phyloP scores from a whole-genome alignment of 2,888 invertebrate species.

The Campoplex nolae region DNA sequence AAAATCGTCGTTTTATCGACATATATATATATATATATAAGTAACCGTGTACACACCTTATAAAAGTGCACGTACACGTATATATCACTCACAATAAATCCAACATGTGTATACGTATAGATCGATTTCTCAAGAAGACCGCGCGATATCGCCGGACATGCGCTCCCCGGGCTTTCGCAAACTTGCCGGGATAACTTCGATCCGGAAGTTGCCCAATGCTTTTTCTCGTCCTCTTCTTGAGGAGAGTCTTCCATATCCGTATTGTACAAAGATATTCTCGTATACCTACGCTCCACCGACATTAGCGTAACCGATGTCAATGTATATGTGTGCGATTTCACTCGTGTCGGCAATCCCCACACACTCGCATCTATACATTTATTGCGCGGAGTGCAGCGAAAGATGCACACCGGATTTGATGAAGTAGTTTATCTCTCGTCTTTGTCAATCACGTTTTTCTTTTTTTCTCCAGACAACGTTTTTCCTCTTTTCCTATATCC shows the following conservation, averaged over 20 bases:
- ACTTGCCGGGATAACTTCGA: constrained; percentile 53
- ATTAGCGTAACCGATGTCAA: not conserved
- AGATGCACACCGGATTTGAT: constrained; percentile 36
- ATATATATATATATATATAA: constrained; percentile 10
- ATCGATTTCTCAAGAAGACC: constrained; percentile 29
- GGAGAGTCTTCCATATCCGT: not conserved
- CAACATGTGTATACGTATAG: not conserved
- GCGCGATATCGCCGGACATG: constrained; percentile 54
- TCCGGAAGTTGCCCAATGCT: constrained; percentile 60
- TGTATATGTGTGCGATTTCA: not conserved
- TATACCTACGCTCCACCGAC: not conserved
- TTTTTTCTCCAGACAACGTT: constrained; percentile 47
- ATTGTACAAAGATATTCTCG: not conserved
- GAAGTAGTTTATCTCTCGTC: constrained; percentile 40
- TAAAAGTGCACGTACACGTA: not conserved
- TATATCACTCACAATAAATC: not conserved
- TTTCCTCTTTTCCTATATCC: constrained; percentile 39
- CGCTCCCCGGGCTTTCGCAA: constrained; percentile 29
- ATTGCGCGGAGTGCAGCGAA: constrained; percentile 20
- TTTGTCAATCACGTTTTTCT: constrained; percentile 1
- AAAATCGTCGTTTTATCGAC: constrained; percentile 53
- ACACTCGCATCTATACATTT: not conserved
- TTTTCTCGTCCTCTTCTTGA: constrained; percentile 41
- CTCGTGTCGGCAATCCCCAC: not conserved
- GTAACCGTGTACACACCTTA: not conserved